Percentiles rank a stretch among this genome's conserved stretches.
These are phyloP conservation scores for Pristionchus fissidentatus DNA, from an alignment of 2,888 invertebrate species.

Conservation along the genomic window DNA sequence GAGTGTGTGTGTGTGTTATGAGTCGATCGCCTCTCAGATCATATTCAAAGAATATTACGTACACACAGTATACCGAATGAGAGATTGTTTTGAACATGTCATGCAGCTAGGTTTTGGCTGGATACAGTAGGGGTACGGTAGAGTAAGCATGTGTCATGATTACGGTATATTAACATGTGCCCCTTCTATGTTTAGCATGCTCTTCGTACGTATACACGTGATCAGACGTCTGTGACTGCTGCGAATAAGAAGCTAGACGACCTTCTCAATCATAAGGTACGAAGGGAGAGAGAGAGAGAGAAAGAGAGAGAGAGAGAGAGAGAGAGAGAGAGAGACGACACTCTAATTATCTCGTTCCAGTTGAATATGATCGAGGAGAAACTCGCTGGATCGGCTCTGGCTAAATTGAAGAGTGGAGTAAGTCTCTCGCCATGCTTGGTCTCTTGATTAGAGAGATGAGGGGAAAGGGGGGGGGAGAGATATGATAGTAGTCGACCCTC, in stretches of 20 bases:
- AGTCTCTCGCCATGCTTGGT: neutral
- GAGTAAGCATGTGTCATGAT: no score
- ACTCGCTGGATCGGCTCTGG: neutral
- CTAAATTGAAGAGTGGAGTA: conserved; percentile 5
- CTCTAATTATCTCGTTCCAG: neutral
- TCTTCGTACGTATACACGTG: conserved; percentile 10
- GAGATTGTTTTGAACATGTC: neutral
- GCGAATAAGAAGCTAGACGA: conserved; percentile 34
- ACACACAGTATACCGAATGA: neutral
- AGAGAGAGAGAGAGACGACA: neutral
- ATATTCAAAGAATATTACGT: neutral
- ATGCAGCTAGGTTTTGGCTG: neutral
- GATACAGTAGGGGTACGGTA: neutral
- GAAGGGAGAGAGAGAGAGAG: neutral
- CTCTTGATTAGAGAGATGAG: neutral
- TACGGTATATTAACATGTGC: no score
- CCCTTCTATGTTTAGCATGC: conserved; percentile 16
- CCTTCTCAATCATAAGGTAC: conserved; percentile 13
- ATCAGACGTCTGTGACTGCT: neutral
- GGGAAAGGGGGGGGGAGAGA: neutral
- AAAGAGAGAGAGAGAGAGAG: neutral
- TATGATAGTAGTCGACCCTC: no score
- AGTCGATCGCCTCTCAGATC: no score
- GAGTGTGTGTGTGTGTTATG: no score
- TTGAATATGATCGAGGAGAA: conserved; percentile 30